These are phyloP conservation scores for Xiphorhynchus elegans DNA, from an alignment of 2,113 vertebrate species.

Conservation along the genomic window DNA sequence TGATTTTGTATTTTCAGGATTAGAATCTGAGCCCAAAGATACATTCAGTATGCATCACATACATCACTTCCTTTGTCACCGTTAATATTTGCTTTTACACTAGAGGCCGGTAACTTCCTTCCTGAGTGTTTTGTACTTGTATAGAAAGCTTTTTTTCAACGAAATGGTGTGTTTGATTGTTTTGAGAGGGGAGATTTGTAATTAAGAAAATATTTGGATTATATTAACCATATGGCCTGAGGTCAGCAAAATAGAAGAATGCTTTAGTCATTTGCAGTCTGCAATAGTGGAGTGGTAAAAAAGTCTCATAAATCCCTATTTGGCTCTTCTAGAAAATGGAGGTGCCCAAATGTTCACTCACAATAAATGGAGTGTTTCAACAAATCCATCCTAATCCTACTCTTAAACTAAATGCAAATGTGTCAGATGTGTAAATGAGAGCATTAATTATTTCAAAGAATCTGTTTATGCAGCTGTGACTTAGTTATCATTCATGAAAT, in stretches of 20 bases:
- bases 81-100: background rate
- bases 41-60: background rate
- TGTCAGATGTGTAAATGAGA: conserved; percentile 6
- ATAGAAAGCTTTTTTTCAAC: background rate
- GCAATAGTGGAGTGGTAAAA: background rate
- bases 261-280: background rate
- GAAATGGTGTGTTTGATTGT: background rate
- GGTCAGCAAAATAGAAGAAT: background rate
- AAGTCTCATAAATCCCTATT: background rate
- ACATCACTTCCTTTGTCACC: background rate
- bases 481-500: background rate
- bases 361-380: background rate
- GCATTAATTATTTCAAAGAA: background rate
- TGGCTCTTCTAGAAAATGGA: background rate
- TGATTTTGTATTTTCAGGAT: background rate
- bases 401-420: background rate
- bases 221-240: background rate
- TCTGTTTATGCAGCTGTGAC: conserved; percentile 2
- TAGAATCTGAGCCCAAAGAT: background rate
- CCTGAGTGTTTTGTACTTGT: background rate
- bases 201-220: background rate
- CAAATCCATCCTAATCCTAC: background rate
- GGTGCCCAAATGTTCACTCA: background rate
- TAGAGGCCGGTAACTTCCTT: background rate
- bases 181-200: background rate